Evolutionary conservation across 2,113 vertebrate genomes (phyloP).

Genomic region (Ibidorhyncha struthersii): DNA sequence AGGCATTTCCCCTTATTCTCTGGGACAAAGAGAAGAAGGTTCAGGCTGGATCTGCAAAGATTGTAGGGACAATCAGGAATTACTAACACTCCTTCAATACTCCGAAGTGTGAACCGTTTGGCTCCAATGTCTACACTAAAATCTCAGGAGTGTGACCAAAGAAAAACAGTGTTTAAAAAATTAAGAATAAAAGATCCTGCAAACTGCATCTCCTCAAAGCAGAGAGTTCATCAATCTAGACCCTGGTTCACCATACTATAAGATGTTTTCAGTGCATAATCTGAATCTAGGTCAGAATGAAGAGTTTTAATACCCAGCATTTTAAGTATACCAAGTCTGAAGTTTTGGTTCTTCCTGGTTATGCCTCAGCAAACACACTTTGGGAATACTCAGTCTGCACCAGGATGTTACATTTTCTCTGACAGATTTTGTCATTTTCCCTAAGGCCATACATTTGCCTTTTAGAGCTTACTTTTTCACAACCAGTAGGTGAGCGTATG

Average conservation of each 20-base stretch:
- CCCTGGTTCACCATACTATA: neutral
- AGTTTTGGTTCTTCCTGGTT: neutral
- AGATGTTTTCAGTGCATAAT: neutral
- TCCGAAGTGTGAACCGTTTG: rapidly evolving
- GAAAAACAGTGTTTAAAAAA: neutral
- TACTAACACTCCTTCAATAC: neutral
- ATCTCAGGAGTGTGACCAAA: neutral
- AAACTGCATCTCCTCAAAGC: neutral
- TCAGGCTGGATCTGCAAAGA: neutral
- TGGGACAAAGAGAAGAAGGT: neutral
- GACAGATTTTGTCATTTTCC: neutral
- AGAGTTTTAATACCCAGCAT: neutral
- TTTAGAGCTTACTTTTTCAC: neutral
- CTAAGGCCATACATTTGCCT: neutral
- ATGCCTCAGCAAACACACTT: neutral
- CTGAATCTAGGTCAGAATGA: neutral
- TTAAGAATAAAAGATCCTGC: neutral
- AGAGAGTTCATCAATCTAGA: neutral
- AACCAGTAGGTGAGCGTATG: neutral
- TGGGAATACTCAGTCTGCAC: neutral
- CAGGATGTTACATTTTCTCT: neutral
- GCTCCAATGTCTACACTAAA: neutral
- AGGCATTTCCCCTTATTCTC: neutral
- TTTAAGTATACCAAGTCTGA: neutral
- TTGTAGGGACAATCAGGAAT: neutral